Conservation (phyloP, 1,140 invertebrate genomes). For the Platorchestia sp. region DNA sequence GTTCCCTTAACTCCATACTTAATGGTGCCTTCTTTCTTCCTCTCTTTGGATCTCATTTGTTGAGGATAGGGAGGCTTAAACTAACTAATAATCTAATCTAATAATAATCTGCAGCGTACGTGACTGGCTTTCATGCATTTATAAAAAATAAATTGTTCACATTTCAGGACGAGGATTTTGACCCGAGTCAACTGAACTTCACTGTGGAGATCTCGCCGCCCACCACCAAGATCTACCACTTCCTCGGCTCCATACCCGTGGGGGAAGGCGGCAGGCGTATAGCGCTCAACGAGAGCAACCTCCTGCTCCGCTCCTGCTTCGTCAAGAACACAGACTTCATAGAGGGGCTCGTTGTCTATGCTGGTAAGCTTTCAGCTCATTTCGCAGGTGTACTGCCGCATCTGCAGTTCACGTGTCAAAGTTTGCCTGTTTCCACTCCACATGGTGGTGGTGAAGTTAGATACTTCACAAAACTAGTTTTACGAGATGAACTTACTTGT, state of each 20-base stretch:
- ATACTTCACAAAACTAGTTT: too few relatives aligned
- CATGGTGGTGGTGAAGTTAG: not conserved
- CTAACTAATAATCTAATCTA: too few relatives aligned
- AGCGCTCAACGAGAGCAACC: conserved; percentile 91
- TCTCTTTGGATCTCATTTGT: too few relatives aligned
- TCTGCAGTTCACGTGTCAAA: too few relatives aligned
- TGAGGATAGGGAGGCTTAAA: too few relatives aligned
- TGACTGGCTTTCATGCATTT: not conserved
- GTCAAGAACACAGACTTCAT: conserved; percentile 94
- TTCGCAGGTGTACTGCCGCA: not conserved
- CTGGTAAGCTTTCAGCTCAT: conserved; percentile 75
- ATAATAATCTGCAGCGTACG: too few relatives aligned
- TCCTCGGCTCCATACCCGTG: conserved; percentile 91
- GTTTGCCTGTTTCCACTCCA: too few relatives aligned
- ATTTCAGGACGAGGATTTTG: conserved; percentile 63
- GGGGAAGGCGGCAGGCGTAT: conserved; percentile 81
- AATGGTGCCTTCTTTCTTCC: too few relatives aligned
- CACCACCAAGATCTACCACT: conserved; percentile 95
- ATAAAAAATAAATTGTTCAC: not conserved
- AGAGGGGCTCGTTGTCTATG: conserved; percentile 97
- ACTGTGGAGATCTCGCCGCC: conserved; percentile 91
- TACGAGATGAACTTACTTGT: too few relatives aligned
- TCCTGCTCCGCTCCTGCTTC: conserved; percentile 92
- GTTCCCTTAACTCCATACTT: too few relatives aligned
- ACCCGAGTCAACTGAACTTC: conserved; percentile 80